Evolutionary conservation across 2,888 invertebrate genomes (phyloP).

Genomic region (Tetramorium bicarinatum): DNA sequence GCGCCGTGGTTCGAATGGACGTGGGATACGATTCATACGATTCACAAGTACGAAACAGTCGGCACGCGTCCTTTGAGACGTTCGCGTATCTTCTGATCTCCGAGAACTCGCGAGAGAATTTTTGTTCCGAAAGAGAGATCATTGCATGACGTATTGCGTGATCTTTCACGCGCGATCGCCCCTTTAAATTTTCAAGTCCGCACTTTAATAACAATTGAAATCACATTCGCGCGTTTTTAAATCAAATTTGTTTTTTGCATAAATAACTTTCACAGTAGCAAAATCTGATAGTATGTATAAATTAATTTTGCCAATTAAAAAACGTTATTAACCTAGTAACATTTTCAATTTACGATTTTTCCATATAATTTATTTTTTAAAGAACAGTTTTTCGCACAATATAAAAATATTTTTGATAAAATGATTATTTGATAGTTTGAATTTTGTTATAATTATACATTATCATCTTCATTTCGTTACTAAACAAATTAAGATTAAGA

Average conservation of each 20-base stretch:
- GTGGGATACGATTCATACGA: constrained; percentile 50
- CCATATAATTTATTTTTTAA: neutral
- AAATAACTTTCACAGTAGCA: neutral
- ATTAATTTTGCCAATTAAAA: neutral
- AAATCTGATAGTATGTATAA: neutral
- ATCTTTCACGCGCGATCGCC: constrained; percentile 11
- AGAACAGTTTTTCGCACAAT: neutral
- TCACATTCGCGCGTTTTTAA: neutral
- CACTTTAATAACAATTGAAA: neutral
- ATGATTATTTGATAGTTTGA: neutral
- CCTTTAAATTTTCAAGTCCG: neutral
- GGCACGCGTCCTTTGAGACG: constrained; percentile 70
- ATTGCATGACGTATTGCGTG: neutral
- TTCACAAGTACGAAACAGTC: constrained; percentile 67
- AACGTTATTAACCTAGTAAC: neutral
- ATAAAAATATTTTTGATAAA: neutral
- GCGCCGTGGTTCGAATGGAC: constrained; percentile 38
- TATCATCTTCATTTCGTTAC: neutral
- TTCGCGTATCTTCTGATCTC: constrained; percentile 50
- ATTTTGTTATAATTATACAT: neutral
- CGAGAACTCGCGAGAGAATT: neutral
- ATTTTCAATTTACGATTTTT: neutral
- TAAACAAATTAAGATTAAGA: neutral
- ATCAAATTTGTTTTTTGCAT: neutral
- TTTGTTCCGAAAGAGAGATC: neutral